A percentile compares a stretch with the other conserved stretches of the same genome.
Conservation (phyloP, 2,113 vertebrate genomes). For the Pachypanchax playfairii region DNA sequence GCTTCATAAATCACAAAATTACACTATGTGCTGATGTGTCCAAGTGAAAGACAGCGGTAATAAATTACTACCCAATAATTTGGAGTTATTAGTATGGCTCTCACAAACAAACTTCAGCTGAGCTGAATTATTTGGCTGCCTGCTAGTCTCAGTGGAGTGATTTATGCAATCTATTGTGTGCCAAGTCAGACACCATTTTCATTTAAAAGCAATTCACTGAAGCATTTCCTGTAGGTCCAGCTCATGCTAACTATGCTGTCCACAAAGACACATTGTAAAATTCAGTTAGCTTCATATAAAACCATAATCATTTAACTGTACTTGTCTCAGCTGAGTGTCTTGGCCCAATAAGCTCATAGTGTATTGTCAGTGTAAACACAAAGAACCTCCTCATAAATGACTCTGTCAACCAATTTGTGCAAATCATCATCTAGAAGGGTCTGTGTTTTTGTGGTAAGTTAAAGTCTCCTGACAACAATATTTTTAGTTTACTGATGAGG, state of each 20-base stretch:
- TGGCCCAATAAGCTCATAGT: neutral
- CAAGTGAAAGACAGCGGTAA: constrained; percentile 32
- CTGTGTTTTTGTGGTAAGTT: no score
- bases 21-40: constrained; percentile 18
- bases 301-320: neutral
- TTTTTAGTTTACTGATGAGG: no score
- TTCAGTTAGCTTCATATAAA: neutral
- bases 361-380: neutral
- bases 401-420: neutral
- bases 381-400: neutral
- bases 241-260: neutral
- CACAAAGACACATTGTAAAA: neutral
- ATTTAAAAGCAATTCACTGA: constrained; percentile 2
- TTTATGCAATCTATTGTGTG: neutral
- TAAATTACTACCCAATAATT: constrained; percentile 45
- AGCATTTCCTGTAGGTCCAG: neutral
- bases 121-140: constrained; percentile 7
- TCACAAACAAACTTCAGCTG: constrained; percentile 7
- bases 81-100: constrained; percentile 34
- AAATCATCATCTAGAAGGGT: no score
- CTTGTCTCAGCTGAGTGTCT: neutral
- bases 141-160: neutral
- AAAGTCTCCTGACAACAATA: no score
- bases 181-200: constrained; percentile 7
- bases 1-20: constrained; percentile 3